These are phyloP conservation scores for Arctocebus calabarensis DNA, from an alignment of 2,797 vertebrate genomes.

Conservation along the genomic window DNA sequence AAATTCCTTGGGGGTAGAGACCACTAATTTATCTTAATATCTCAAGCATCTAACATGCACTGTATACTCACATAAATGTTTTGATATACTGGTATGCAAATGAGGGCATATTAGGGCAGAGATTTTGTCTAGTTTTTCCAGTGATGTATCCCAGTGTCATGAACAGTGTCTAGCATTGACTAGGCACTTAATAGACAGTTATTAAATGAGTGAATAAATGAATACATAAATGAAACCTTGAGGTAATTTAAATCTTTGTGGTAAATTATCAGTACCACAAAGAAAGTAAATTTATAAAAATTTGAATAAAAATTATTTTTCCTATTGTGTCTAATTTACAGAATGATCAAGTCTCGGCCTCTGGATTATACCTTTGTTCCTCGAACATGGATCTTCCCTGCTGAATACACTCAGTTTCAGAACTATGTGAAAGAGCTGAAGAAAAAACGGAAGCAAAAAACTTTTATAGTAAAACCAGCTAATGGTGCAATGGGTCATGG, in stretches of 20 bases:
- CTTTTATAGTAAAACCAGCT: slow-evolving; percentile 98
- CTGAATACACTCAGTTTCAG: slow-evolving; percentile 98
- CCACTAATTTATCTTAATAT: slow-evolving; percentile 9
- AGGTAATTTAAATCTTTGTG: slow-evolving; percentile 1
- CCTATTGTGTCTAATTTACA: slow-evolving; percentile 81
- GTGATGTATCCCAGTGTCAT: background rate
- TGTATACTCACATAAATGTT: background rate
- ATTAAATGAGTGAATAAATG: background rate
- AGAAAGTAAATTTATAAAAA: slow-evolving; percentile 39
- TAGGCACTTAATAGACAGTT: background rate
- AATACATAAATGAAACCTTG: no score
- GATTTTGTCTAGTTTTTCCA: background rate
- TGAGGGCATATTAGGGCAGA: background rate
- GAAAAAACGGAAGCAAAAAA: slow-evolving; percentile 98
- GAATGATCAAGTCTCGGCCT: slow-evolving; percentile 98
- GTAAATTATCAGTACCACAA: background rate
- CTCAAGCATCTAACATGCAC: background rate
- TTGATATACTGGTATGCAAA: background rate
- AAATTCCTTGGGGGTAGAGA: background rate
- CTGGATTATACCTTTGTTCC: slow-evolving; percentile 98
- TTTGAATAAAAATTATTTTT: slow-evolving; percentile 65
- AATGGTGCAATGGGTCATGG: slow-evolving; percentile 99
- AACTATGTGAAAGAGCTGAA: slow-evolving; percentile 98
- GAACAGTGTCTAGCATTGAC: background rate
- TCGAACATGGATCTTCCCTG: slow-evolving; percentile 98